Conservation (phyloP, 2,113 vertebrate genomes). For the Prochilodus magdalenae region DNA sequence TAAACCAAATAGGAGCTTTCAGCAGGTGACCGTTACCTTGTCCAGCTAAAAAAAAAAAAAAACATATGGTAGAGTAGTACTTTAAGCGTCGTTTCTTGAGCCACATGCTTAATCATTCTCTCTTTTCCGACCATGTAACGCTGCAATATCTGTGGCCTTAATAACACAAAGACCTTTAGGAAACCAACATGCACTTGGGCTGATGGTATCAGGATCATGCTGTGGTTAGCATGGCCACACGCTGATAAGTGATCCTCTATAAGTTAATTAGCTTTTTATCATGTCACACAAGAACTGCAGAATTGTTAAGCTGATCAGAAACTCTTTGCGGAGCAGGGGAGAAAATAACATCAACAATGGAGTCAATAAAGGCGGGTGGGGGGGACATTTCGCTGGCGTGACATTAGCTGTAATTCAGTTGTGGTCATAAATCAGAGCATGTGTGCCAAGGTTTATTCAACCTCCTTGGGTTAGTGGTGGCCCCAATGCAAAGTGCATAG, state of each 20-base stretch:
- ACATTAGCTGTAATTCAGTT: slow-evolving; percentile 63
- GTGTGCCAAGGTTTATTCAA: slow-evolving; percentile 71
- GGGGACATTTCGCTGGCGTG: slow-evolving; percentile 59
- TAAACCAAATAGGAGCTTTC: neutral
- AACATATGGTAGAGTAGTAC: neutral
- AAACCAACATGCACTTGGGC: slow-evolving; percentile 48
- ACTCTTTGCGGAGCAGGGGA: slow-evolving; percentile 71
- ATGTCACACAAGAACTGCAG: slow-evolving; percentile 72
- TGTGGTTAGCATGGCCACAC: slow-evolving; percentile 67
- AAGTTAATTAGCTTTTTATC: slow-evolving; percentile 87
- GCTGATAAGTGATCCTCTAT: slow-evolving; percentile 78
- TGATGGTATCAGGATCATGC: slow-evolving; percentile 79
- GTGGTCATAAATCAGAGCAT: slow-evolving; percentile 65
- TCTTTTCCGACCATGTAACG: slow-evolving; percentile 15
- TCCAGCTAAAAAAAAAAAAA: neutral
- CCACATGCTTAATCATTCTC: slow-evolving; percentile 38
- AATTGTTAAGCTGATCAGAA: slow-evolving; percentile 71
- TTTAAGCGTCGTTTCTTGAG: slow-evolving; percentile 16
- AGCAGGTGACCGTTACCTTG: neutral
- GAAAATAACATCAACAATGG: slow-evolving; percentile 71
- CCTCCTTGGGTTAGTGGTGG: slow-evolving; percentile 72
- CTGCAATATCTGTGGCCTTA: slow-evolving; percentile 39
- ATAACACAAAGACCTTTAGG: slow-evolving; percentile 37
- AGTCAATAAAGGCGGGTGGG: slow-evolving; percentile 62
- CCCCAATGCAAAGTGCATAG: slow-evolving; percentile 73